Evolutionary conservation across 2,797 vertebrate genomes (phyloP), one percentile per base, ranked within the genome.

Genomic region (Myiothlypis chrysogaster): DNA sequence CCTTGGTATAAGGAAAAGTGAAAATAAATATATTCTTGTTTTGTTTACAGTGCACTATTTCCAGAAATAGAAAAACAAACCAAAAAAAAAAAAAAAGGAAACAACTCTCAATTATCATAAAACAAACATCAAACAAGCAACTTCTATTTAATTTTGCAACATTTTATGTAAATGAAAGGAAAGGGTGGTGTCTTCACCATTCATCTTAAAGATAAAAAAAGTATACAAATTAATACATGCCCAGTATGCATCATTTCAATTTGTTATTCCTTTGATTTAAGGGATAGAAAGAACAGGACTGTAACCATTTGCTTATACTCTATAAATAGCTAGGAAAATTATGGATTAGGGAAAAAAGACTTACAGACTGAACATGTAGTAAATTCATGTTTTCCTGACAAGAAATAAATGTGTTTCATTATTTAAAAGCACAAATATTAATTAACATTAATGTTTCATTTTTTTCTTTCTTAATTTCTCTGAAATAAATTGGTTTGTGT

Each of bases 11-110:
- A 94, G 69, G 82, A 96, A 84, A 93, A 65, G 83, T 63, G 77
- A 95, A 96, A 97, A 94, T 63, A 95, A 97, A 96, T 79, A 88
- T 12, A 90, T 95, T 83, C 71, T 30, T 89, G 18, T 60, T 93
- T 87, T 94, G 49, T 94, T 93, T 92, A 55, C 52, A 65, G 23
- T 79, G 50, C 72, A 76, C 27, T 80, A 66, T 37, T 86, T 88
- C 32, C 87, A 92, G 53, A 91, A 94, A 87, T 13, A 85, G 6
- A 4, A 35, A 17, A 23, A 8, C 15, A 49, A 27, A 73, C 27
- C 9, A 14, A 5, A 2, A 8, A 20, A 4, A 5, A 12, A 30
- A 27, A 13, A 27, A 11, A 14, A 25, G 1, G 27, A 8, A 25
- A 8, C 37, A 6, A 6, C 4, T 10, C 4, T 7, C 14, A 37